phyloP scores from a whole-genome alignment of 2,113 vertebrate genomes.

The Gallinago undulata region DNA sequence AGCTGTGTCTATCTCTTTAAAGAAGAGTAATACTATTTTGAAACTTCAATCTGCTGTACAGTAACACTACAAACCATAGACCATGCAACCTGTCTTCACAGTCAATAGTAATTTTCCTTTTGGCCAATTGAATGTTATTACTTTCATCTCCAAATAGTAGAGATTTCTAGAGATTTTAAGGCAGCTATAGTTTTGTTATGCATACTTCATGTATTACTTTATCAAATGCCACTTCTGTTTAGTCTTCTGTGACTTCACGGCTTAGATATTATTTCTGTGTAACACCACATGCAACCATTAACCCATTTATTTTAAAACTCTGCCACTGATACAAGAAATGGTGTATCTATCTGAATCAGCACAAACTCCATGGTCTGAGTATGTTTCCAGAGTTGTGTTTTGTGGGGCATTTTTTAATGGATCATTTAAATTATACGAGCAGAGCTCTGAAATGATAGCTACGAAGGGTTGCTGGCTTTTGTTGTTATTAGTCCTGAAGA shows the following conservation, averaged over 20 bases:
- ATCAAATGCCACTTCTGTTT: slow-evolving; percentile 22
- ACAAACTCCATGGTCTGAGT: neutral
- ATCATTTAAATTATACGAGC: neutral
- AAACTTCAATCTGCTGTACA: slow-evolving; percentile 79
- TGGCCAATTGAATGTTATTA: slow-evolving; percentile 59
- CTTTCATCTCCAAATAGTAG: slow-evolving; percentile 62
- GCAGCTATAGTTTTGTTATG: slow-evolving; percentile 37
- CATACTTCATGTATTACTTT: slow-evolving; percentile 20
- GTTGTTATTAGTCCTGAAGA: slow-evolving; percentile 15
- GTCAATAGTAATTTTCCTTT: slow-evolving; percentile 76
- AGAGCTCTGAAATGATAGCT: neutral
- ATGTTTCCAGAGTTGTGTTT: neutral
- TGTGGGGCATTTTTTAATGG: neutral
- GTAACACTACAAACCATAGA: slow-evolving; percentile 73
- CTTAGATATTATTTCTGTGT: neutral
- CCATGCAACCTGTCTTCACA: slow-evolving; percentile 67
- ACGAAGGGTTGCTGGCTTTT: neutral
- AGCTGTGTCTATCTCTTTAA: slow-evolving; percentile 81
- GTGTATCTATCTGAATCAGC: slow-evolving; percentile 1
- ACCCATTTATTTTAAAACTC: slow-evolving; percentile 38
- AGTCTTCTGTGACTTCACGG: neutral
- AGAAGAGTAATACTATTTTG: slow-evolving; percentile 81
- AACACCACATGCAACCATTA: neutral
- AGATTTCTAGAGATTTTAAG: slow-evolving; percentile 43
- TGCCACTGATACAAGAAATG: neutral